Conservation (phyloP, 2,888 invertebrate genomes). For the Spodoptera picta region DNA sequence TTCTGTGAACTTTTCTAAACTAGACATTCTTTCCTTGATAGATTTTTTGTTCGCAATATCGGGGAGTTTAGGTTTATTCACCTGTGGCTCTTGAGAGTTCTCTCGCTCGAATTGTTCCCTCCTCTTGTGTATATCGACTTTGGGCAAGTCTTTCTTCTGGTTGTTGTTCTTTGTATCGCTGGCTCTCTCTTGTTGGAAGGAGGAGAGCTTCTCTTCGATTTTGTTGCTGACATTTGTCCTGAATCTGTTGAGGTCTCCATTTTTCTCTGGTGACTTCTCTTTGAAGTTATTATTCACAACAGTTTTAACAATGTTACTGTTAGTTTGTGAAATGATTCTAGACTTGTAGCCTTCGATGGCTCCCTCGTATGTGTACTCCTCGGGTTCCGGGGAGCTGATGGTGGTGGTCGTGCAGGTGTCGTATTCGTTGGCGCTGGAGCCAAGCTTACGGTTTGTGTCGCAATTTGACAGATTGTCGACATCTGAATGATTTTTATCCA, state of each 20-base stretch:
- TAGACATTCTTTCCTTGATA: conserved; percentile 92
- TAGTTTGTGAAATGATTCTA: conserved; percentile 90
- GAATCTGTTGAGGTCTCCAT: conserved; percentile 83
- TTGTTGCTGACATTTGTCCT: conserved; percentile 87
- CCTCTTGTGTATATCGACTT: conserved; percentile 94
- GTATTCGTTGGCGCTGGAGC: conserved; percentile 89
- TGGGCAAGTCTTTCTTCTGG: conserved; percentile 90
- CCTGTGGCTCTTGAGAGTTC: conserved; percentile 85
- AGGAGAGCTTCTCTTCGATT: conserved; percentile 90
- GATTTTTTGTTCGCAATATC: conserved; percentile 91
- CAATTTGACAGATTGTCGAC: conserved; percentile 85
- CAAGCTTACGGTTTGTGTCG: conserved; percentile 83
- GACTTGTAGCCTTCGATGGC: conserved; percentile 96
- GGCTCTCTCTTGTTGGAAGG: conserved; percentile 86
- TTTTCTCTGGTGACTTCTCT: conserved; percentile 84
- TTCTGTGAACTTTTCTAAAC: conserved; percentile 90
- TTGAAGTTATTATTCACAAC: conserved; percentile 82
- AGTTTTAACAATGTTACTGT: conserved; percentile 82
- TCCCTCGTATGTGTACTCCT: conserved; percentile 96
- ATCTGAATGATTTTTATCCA: conserved; percentile 87
- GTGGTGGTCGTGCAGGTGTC: conserved; percentile 91
- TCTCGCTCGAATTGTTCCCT: conserved; percentile 94
- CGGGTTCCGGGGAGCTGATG: conserved; percentile 91
- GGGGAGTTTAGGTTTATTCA: conserved; percentile 87
- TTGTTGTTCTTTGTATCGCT: conserved; percentile 83